These are phyloP conservation scores for Gortyna flavago DNA, from an alignment of 2,888 invertebrate species.

Conservation along the genomic window DNA sequence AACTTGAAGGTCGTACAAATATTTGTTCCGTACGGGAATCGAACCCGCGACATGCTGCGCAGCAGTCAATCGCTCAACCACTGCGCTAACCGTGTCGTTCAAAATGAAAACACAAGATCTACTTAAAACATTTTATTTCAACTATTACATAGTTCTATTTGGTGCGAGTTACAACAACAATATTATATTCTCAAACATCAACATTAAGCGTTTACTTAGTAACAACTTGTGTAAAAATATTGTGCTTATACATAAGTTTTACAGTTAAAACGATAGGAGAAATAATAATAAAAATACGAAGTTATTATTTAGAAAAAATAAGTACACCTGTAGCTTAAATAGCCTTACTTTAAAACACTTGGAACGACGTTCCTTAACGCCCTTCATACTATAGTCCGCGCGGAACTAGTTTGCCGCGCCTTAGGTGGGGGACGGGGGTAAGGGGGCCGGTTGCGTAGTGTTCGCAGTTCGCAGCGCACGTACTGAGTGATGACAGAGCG, in stretches of 20 bases:
- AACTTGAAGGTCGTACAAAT: too few relatives aligned
- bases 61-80: too few relatives aligned
- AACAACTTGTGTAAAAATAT: conserved; percentile 58
- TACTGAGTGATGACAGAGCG: too few relatives aligned
- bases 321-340: conserved; percentile 32
- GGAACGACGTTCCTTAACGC: background rate
- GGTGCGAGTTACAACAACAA: conserved; percentile 77
- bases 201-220: conserved; percentile 62
- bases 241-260: conserved; percentile 47
- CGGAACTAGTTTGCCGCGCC: too few relatives aligned
- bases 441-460: too few relatives aligned
- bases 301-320: conserved; percentile 27
- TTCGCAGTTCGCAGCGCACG: too few relatives aligned
- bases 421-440: too few relatives aligned
- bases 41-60: too few relatives aligned
- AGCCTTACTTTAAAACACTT: background rate
- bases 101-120: conserved; percentile 31
- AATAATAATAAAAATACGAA: conserved; percentile 9
- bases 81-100: too few relatives aligned
- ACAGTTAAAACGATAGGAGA: conserved; percentile 27
- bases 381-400: too few relatives aligned
- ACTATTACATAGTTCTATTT: conserved; percentile 72
- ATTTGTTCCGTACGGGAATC: too few relatives aligned
- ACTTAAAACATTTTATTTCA: conserved; percentile 69
- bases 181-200: conserved; percentile 71